A percentile compares a stretch with the other conserved stretches of the same genome.
Conservation (phyloP, 2,888 invertebrate species). For the Brachyptera putata region DNA sequence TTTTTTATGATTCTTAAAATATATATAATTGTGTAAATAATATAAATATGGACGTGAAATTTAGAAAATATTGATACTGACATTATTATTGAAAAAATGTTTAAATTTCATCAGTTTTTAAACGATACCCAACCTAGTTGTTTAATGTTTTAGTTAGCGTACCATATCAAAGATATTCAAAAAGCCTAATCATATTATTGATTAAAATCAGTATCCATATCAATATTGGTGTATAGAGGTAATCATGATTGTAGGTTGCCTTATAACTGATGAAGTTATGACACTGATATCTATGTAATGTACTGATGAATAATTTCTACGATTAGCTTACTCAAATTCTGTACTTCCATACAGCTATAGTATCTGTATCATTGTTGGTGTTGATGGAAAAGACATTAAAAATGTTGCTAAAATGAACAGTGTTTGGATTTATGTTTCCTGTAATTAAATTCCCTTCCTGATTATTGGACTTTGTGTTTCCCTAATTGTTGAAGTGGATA, state of each 20-base stretch:
- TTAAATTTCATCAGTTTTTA: too few species aligned
- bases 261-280: not conserved
- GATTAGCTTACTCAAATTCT: not conserved
- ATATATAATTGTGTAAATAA: too few species aligned
- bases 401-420: not conserved
- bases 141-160: not conserved
- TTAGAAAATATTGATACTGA: too few species aligned
- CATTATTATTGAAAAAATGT: too few species aligned
- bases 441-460: too few species aligned
- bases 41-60: too few species aligned
- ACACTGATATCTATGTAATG: not conserved
- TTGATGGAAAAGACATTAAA: not conserved
- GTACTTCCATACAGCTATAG: constrained; percentile 2
- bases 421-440: too few species aligned
- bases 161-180: not conserved
- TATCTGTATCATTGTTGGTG: constrained; percentile 2
- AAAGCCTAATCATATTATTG: not conserved
- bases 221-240: constrained; percentile 16
- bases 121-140: not conserved
- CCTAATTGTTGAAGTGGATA: too few species aligned
- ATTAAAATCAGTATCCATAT: constrained; percentile 17
- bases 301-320: not conserved
- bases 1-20: too few species aligned
- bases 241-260: not conserved
- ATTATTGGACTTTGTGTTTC: too few species aligned